phyloP scores from a whole-genome alignment of 2,113 vertebrate genomes.

The Equus quagga region DNA sequence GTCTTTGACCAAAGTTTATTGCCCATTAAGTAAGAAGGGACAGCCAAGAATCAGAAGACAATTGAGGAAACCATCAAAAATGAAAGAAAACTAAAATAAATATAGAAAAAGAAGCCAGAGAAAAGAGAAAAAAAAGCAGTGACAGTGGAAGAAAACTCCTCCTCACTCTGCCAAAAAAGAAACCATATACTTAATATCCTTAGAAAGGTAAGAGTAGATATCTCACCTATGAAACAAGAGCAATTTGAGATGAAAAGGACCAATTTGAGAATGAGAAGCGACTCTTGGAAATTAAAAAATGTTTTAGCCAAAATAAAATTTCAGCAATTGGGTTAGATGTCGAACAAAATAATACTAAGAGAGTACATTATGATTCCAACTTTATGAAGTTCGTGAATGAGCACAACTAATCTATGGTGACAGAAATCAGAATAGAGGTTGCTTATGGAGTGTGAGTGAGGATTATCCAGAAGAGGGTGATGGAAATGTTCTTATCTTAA shows the following conservation, averaged over 20 bases:
- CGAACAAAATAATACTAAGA: not conserved
- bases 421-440: not conserved
- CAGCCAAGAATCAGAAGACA: not conserved
- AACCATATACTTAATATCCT: not conserved
- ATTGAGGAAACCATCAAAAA: not conserved
- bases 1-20: not conserved
- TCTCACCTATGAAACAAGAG: not conserved
- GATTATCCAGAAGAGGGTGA: not conserved
- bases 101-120: not conserved
- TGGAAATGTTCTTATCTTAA: not conserved
- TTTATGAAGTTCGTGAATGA: too few species aligned
- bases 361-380: too few species aligned
- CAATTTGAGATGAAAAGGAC: not conserved
- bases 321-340: not conserved
- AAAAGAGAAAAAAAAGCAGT: not conserved
- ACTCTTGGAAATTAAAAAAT: not conserved
- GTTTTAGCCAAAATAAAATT: not conserved
- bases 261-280: not conserved
- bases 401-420: too few species aligned
- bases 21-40: not conserved
- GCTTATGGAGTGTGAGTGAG: too few species aligned
- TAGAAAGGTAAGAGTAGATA: not conserved
- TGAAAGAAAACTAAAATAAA: not conserved
- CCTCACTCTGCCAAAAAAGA: not conserved
- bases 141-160: not conserved